Conservation (phyloP, 2,113 vertebrate genomes). For the Chitala chitala region DNA sequence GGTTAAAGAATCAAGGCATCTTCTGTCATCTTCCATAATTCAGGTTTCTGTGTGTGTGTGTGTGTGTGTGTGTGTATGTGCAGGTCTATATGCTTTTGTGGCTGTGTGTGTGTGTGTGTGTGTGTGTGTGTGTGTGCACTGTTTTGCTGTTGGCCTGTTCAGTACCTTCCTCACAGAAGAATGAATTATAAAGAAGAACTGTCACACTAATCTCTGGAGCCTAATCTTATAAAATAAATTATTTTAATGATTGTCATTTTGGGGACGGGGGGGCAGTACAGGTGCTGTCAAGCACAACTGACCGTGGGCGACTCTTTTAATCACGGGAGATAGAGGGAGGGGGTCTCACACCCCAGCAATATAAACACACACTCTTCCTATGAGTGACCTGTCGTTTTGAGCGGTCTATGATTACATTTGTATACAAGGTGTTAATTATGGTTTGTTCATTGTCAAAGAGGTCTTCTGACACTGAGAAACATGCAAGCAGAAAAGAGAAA, state of each 20-base stretch:
- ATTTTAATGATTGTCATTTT: slow-evolving; percentile 60
- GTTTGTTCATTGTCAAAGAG: not conserved
- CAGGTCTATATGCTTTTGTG: not conserved
- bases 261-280: slow-evolving; percentile 35
- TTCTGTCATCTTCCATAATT: not conserved
- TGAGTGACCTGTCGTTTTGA: slow-evolving; percentile 21
- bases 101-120: not conserved
- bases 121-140: slow-evolving; percentile 26
- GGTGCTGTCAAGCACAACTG: slow-evolving; percentile 43
- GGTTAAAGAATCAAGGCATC: not conserved
- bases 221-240: slow-evolving; percentile 65
- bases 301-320: slow-evolving; percentile 36
- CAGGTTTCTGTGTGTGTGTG: not conserved
- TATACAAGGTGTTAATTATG: slow-evolving; percentile 10
- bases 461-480: not conserved
- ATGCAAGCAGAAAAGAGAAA: not conserved
- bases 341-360: slow-evolving; percentile 13
- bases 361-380: not conserved
- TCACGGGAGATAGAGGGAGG: no score
- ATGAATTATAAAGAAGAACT: slow-evolving; percentile 67
- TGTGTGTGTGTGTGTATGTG: not conserved
- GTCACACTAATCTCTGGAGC: slow-evolving; percentile 64
- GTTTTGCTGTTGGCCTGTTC: slow-evolving; percentile 56
- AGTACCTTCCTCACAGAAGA: slow-evolving; percentile 55
- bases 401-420: slow-evolving; percentile 9